phyloP scores from a whole-genome alignment of 2,888 invertebrate genomes.

The Spicauda simplicius region DNA sequence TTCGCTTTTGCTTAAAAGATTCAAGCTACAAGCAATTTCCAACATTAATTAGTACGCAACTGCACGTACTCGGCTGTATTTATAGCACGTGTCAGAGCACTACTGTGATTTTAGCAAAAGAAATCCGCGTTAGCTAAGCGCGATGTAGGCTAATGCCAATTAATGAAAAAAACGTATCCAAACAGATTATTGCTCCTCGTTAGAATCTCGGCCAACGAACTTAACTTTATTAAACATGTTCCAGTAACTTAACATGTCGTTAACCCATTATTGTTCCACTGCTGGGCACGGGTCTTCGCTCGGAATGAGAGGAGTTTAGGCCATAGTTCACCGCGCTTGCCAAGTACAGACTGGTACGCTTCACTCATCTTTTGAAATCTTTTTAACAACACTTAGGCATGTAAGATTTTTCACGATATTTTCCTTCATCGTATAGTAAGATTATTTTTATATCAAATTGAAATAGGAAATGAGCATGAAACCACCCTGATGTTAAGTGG shows the following conservation, averaged over 20 bases:
- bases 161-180: constrained; percentile 18
- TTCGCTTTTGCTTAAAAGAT: constrained; percentile 5
- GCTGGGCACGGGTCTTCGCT: not conserved
- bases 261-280: not conserved
- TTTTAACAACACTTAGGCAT: too few species aligned
- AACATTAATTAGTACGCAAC: constrained; percentile 27
- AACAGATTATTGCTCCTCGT: constrained; percentile 10
- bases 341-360: too few species aligned
- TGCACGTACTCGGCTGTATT: constrained; percentile 18
- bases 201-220: not conserved
- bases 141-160: constrained; percentile 30
- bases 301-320: too few species aligned
- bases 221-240: not conserved
- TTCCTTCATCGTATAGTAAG: too few species aligned
- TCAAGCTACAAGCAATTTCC: constrained; percentile 9
- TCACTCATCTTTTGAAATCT: too few species aligned
- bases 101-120: constrained; percentile 29
- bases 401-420: too few species aligned
- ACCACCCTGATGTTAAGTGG: too few species aligned
- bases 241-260: not conserved
- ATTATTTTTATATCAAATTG: too few species aligned
- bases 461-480: too few species aligned
- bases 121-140: constrained; percentile 25
- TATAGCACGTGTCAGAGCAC: constrained; percentile 16
- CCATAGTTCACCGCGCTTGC: too few species aligned